A percentile compares a stretch with the other conserved stretches of the same genome.
These are phyloP conservation scores for Aleiodes alternator DNA, from an alignment of 2,888 invertebrate genomes.

Conservation along the genomic window DNA sequence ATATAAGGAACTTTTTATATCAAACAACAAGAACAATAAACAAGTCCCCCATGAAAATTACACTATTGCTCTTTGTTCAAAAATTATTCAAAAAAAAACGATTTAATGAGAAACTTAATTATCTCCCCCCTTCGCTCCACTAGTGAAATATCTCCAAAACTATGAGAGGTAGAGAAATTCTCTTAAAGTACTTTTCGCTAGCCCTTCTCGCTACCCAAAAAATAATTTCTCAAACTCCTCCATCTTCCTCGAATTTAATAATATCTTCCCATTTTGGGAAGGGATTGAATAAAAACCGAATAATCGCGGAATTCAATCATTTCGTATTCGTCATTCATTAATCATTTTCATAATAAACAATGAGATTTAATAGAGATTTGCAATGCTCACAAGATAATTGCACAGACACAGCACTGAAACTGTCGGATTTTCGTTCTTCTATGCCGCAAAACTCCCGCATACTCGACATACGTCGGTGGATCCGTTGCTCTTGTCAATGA, in stretches of 20 bases:
- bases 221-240: no score
- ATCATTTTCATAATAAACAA: background rate
- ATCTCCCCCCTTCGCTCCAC: no score
- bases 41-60: no score
- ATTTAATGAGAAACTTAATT: no score
- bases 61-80: no score
- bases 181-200: no score
- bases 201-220: no score
- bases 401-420: constrained; percentile 85
- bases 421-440: constrained; percentile 76
- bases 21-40: no score
- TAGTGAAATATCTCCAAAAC: no score
- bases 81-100: no score
- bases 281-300: background rate
- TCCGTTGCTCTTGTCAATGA: constrained; percentile 74
- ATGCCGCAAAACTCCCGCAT: constrained; percentile 75
- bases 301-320: background rate
- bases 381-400: constrained; percentile 82
- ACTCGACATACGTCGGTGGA: constrained; percentile 77
- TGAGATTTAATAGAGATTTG: background rate
- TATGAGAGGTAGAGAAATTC: no score
- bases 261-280: background rate
- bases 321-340: background rate
- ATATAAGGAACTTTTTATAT: no score
- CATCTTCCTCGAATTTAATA: background rate